Percentiles rank a stretch among this genome's conserved stretches.
These are phyloP conservation scores for Ophion ventricosus DNA, from an alignment of 2,888 invertebrate genomes.

Conservation along the genomic window DNA sequence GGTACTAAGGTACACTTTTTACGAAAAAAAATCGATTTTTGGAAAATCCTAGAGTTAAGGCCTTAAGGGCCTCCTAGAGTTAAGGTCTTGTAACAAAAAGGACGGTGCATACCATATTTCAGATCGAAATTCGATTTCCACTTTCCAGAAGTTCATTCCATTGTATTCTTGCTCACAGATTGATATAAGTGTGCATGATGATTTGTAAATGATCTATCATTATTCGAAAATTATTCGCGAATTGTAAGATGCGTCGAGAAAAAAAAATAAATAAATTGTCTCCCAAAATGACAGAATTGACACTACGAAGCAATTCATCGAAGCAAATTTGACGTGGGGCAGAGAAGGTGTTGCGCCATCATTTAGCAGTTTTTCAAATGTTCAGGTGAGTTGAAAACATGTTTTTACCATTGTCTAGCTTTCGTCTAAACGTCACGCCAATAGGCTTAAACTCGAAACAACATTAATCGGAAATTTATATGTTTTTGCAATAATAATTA, in stretches of 20 bases:
- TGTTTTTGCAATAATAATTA: neutral
- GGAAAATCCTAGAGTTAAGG: too few species aligned
- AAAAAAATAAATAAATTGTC: too few species aligned
- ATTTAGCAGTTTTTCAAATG: conserved; percentile 70
- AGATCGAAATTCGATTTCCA: too few species aligned
- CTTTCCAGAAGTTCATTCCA: too few species aligned
- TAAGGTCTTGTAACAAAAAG: too few species aligned
- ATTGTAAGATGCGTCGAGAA: neutral
- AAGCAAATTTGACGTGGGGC: conserved; percentile 78
- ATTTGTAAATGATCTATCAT: neutral
- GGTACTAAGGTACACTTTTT: too few species aligned
- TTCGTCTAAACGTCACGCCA: too few species aligned
- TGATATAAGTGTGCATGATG: neutral
- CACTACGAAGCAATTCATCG: conserved; percentile 75
- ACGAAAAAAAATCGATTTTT: too few species aligned
- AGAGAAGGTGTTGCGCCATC: conserved; percentile 68
- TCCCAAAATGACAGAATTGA: conserved; percentile 73
- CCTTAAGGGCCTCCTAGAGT: too few species aligned
- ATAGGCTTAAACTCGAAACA: too few species aligned
- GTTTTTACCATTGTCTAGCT: too few species aligned
- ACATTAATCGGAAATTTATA: neutral
- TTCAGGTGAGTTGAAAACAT: conserved; percentile 66
- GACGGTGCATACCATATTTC: too few species aligned
- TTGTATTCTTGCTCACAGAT: neutral
- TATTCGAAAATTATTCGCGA: neutral